Conservation (phyloP, 2,113 vertebrate genomes). For the Scolopax mira region DNA sequence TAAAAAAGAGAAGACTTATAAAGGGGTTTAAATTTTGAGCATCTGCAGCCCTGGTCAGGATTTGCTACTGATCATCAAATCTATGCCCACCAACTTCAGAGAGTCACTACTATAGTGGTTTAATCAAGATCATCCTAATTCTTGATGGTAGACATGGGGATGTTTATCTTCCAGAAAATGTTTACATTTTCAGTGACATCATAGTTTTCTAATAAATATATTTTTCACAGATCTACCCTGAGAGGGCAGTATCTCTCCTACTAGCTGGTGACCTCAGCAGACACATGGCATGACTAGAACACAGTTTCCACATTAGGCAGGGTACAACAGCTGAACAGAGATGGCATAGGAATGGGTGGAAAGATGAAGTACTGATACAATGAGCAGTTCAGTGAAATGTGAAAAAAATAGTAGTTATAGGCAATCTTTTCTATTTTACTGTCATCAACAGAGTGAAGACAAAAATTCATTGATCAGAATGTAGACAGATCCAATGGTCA, state of each 20-base stretch:
- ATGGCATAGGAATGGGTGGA: neutral
- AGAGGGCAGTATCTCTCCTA: neutral
- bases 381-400: neutral
- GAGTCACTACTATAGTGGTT: neutral
- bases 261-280: neutral
- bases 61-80: neutral
- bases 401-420: neutral
- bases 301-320: neutral
- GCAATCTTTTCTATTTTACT: neutral
- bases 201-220: neutral
- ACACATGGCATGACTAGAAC: fast-evolving
- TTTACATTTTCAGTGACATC: neutral
- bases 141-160: neutral
- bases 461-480: neutral
- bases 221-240: neutral
- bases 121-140: neutral
- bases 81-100: neutral
- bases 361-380: neutral
- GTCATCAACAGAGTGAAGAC: neutral
- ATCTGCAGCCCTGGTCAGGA: neutral
- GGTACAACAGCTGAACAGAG: neutral
- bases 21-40: neutral
- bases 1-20: neutral
- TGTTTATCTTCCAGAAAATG: neutral
- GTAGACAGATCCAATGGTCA: neutral